A percentile compares a stretch with the other conserved stretches of the same genome.
Evolutionary conservation across 2,888 invertebrate species (phyloP).

Genomic region (Drosophila villosipedis): DNA sequence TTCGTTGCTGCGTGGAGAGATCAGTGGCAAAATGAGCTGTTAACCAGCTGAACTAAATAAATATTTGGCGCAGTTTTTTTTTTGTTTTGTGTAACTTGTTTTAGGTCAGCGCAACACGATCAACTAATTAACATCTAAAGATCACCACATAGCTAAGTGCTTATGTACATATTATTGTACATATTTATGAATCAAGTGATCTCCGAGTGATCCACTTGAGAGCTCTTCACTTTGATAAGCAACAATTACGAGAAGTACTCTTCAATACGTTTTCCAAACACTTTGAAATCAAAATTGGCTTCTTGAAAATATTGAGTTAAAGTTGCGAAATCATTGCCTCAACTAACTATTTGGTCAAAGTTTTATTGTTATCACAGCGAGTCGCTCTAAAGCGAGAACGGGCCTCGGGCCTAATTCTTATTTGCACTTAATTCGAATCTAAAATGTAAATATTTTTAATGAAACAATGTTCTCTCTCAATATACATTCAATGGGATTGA

Average conservation of each 20-base stretch:
- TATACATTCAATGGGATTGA: background rate
- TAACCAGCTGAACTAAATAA: background rate
- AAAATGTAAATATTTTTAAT: background rate
- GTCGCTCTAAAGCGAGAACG: background rate
- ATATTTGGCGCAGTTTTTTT: constrained; percentile 25
- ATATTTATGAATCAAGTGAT: constrained; percentile 11
- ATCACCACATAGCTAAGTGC: constrained; percentile 22
- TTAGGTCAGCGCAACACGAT: constrained; percentile 34
- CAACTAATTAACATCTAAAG: constrained; percentile 43
- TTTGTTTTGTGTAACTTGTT: constrained; percentile 12
- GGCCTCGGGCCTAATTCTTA: background rate
- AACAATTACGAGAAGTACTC: background rate
- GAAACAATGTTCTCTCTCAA: background rate
- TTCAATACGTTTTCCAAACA: background rate
- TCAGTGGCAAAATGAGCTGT: background rate
- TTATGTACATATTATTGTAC: constrained; percentile 24
- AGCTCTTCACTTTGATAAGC: constrained; percentile 16
- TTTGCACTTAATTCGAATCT: background rate
- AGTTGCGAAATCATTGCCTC: background rate
- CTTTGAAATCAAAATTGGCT: constrained; percentile 1
- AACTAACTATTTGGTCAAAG: background rate
- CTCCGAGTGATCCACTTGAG: constrained; percentile 29
- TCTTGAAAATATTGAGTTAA: background rate
- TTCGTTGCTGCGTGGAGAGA: background rate
- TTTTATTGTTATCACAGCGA: background rate